Percentiles rank a stretch among this genome's conserved stretches.
These are phyloP conservation scores for Scolopax mira DNA, from an alignment of 2,113 vertebrate genomes.

Conservation along the genomic window DNA sequence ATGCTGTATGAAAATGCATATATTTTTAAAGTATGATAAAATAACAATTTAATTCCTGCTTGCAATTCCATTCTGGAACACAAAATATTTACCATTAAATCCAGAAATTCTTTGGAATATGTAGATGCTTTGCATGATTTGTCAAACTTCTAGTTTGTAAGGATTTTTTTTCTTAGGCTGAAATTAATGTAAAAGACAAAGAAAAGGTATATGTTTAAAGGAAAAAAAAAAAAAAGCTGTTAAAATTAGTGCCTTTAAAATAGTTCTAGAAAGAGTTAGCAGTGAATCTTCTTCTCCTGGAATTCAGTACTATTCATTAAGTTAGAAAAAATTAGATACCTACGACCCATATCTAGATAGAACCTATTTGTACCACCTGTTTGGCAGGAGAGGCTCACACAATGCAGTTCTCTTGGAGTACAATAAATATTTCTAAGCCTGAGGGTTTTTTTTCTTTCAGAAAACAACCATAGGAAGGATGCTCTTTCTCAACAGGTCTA, in stretches of 20 bases:
- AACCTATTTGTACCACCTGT: neutral
- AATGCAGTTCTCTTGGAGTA: neutral
- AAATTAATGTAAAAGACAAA: neutral
- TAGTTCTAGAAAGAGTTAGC: neutral
- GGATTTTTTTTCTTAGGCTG: neutral
- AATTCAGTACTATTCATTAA: neutral
- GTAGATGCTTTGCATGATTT: neutral
- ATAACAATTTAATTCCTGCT: neutral
- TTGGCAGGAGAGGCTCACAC: neutral
- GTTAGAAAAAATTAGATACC: neutral
- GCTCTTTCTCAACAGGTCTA: neutral
- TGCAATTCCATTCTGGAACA: neutral
- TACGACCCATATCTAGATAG: fast-evolving
- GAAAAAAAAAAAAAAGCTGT: neutral
- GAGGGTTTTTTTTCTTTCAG: neutral
- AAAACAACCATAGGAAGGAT: neutral
- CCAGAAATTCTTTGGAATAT: neutral
- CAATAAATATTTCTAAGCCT: neutral
- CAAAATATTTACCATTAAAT: neutral
- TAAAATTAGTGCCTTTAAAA: neutral
- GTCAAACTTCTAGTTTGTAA: neutral
- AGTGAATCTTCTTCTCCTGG: neutral
- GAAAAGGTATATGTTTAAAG: neutral
- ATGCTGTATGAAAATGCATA: neutral
- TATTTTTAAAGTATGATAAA: neutral